Base-by-base conservation (phyloP, 2,797 vertebrate species). In the Anomalospiza imberbis region DNA sequence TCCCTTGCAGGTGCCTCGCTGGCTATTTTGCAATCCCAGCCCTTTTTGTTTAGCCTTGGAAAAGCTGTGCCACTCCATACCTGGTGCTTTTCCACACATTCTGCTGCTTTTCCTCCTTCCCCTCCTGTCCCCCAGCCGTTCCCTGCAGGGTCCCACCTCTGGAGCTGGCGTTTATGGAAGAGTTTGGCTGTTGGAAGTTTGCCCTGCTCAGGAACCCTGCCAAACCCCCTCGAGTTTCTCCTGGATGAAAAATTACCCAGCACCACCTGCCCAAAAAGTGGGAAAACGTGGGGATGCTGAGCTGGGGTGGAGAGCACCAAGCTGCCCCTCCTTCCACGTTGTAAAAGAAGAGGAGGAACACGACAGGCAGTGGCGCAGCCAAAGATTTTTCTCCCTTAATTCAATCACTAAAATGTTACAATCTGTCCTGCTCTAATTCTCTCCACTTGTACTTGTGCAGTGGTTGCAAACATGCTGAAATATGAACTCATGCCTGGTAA, bases 391-490 rank as follows among this genome's bases (percentile, higher is more conserved):
- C 38, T 25, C 53, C 80, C 53, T 92, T 67, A 67, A 89, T 80
- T 82, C 71, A 28, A 25, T 85, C 88, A 4, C 63, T 54, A 17
- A 42, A 91, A 65, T 38, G n/a, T 82, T 91, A 24, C 54, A 58
- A 71, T 95, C 84, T 84, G 50, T 71, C 78, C 75, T 25, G 75
- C 47, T 89, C 24, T 89, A 78, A 88, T 92, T 95, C 94, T 31
- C 84, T 31, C 85, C 78, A 24, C 89, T 93, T 65, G 91, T 82
- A 32, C 72, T 70, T 32, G 82, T 72, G 93, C 82, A 74, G 91
- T 6, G 77, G 91, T 83, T 72, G 87, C 93, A 83, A 89, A 93
- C 87, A 62, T 1, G 85, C 91, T 92, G 95, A 89, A 93, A 93
- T 93, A 62, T 3, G 81, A 93, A 95, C 91, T 95, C 57, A 29